phyloP scores from a whole-genome alignment of 2,797 vertebrate genomes.

The Saxicola maurus region DNA sequence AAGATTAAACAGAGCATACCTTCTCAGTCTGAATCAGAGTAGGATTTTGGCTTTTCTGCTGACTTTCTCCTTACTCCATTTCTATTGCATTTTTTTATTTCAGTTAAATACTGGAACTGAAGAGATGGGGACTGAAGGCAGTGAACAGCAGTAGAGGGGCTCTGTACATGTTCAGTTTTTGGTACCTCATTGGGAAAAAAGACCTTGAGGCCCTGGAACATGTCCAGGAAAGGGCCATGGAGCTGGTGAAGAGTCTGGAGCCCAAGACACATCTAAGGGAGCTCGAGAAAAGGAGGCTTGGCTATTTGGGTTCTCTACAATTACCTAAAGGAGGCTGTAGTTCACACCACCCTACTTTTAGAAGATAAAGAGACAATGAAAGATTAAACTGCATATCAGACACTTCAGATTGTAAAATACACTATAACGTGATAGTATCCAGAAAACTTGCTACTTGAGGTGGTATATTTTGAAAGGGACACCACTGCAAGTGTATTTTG shows the following conservation, averaged over 20 bases:
- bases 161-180: neutral
- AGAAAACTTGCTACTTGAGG: neutral
- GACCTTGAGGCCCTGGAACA: neutral
- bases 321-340: neutral
- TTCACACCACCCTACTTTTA: neutral
- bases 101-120: accelerated
- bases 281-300: neutral
- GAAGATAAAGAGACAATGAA: neutral
- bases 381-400: neutral
- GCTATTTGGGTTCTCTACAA: neutral
- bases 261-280: neutral
- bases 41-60: neutral
- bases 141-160: neutral
- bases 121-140: neutral
- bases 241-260: neutral
- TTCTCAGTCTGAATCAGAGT: neutral
- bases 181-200: neutral
- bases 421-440: neutral
- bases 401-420: neutral
- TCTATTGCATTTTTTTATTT: neutral
- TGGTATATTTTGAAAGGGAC: neutral
- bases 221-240: accelerated
- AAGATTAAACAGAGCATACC: neutral
- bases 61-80: neutral
- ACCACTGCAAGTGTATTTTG: accelerated